phyloP scores from a whole-genome alignment of 2,797 vertebrate species.

The Agapornis canus region DNA sequence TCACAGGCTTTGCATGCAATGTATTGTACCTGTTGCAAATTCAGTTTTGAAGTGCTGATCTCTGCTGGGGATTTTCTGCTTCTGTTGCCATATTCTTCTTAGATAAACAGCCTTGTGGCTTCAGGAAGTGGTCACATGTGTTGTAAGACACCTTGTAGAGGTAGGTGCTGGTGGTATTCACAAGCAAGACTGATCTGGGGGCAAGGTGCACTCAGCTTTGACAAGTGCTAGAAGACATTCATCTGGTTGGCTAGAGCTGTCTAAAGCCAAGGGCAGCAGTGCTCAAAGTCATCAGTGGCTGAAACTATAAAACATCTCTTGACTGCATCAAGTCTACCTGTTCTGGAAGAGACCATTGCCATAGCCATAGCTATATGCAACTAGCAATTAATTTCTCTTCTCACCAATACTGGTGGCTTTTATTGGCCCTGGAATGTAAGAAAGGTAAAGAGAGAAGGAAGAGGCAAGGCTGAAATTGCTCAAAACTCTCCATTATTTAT shows the following conservation, averaged over 20 bases:
- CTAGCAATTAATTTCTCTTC: not conserved
- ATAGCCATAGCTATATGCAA: not conserved
- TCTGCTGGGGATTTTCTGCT: not conserved
- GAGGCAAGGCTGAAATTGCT: not conserved
- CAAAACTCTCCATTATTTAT: not conserved
- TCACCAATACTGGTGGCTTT: not conserved
- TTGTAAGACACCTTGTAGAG: not conserved
- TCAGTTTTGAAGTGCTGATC: not conserved
- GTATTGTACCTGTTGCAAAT: not conserved
- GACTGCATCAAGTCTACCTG: not conserved
- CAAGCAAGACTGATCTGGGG: not conserved
- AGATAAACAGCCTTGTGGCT: not conserved
- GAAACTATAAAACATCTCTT: not conserved
- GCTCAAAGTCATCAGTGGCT: not conserved
- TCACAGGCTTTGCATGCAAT: not conserved
- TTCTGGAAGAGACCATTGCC: not conserved
- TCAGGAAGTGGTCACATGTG: not conserved
- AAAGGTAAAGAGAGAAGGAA: not conserved
- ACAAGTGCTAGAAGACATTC: not conserved
- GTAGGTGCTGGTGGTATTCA: not conserved
- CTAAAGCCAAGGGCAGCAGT: not conserved
- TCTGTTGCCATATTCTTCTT: not conserved
- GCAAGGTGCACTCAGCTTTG: not conserved
- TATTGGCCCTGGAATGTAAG: not conserved
- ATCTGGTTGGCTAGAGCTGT: not conserved